Conservation (phyloP, 2,797 vertebrate genomes). For the Lophius americanus region DNA sequence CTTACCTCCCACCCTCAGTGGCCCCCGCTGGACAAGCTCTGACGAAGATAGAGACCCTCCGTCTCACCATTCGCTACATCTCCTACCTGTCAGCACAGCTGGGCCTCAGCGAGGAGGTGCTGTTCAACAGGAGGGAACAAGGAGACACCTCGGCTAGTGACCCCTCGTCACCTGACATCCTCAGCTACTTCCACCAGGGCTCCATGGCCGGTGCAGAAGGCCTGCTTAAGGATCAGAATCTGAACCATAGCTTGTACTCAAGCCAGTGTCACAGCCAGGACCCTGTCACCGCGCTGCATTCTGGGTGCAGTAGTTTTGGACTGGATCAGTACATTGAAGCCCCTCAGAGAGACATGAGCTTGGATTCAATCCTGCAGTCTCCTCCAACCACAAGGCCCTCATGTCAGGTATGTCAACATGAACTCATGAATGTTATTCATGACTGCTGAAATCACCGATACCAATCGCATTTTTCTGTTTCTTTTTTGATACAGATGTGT, state of each 20-base stretch:
- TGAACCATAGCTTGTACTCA: constrained; percentile 44
- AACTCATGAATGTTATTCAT: background rate
- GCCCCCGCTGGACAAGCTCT: constrained; percentile 83
- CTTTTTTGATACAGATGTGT: constrained; percentile 70
- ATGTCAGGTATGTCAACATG: constrained; percentile 73
- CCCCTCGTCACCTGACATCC: constrained; percentile 73
- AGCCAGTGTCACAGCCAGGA: constrained; percentile 54
- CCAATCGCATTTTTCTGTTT: background rate
- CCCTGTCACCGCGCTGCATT: constrained; percentile 44
- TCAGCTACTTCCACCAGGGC: constrained; percentile 74
- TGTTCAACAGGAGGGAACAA: constrained; percentile 73
- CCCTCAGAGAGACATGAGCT: constrained; percentile 56
- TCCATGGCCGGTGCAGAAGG: constrained; percentile 44
- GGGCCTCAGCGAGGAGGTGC: constrained; percentile 76
- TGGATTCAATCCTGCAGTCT: constrained; percentile 58
- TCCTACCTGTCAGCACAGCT: constrained; percentile 82
- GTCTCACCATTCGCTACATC: constrained; percentile 84
- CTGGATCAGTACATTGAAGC: constrained; percentile 54
- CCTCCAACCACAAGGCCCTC: constrained; percentile 65
- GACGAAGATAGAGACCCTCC: constrained; percentile 88
- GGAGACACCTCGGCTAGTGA: constrained; percentile 65
- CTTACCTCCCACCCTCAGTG: constrained; percentile 84
- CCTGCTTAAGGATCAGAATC: constrained; percentile 43
- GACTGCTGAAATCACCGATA: background rate
- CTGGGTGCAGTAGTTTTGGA: constrained; percentile 68